phyloP scores from a whole-genome alignment of 2,888 invertebrate genomes.

The Pteria penguin region DNA sequence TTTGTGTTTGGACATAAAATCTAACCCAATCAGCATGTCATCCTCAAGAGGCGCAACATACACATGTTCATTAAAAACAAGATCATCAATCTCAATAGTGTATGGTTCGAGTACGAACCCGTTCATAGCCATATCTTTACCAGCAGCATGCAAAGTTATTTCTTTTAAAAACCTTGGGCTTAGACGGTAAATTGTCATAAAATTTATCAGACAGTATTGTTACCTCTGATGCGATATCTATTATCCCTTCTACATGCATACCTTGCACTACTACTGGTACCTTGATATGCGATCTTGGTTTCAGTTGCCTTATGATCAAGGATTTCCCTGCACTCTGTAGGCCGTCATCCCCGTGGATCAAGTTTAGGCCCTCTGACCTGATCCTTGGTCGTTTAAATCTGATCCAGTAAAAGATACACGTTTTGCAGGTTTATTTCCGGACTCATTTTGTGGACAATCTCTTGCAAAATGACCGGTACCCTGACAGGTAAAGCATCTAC shows the following conservation, averaged over 20 bases:
- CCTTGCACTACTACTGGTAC: background rate
- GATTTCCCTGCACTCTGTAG: background rate
- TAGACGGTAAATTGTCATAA: background rate
- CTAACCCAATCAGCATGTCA: too few relatives aligned
- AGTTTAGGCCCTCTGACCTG: background rate
- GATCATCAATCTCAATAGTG: background rate
- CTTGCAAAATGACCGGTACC: conserved; percentile 20
- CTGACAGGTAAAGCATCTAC: too few relatives aligned
- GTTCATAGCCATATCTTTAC: too few relatives aligned
- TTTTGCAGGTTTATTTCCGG: too few relatives aligned
- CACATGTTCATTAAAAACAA: background rate
- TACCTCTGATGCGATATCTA: conserved; percentile 14
- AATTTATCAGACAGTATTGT: background rate
- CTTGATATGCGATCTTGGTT: background rate
- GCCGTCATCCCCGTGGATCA: background rate
- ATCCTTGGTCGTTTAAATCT: too few relatives aligned
- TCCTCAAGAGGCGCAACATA: too few relatives aligned
- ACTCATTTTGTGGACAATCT: conserved; percentile 3
- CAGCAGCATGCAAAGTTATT: background rate
- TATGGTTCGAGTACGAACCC: background rate
- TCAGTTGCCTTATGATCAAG: background rate
- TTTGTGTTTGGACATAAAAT: too few relatives aligned
- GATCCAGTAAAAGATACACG: too few relatives aligned
- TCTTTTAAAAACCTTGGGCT: background rate
- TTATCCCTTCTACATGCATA: background rate